Evolutionary conservation across 1,140 invertebrate genomes (phyloP).

Genomic region (Eupristina koningsbergeri): DNA sequence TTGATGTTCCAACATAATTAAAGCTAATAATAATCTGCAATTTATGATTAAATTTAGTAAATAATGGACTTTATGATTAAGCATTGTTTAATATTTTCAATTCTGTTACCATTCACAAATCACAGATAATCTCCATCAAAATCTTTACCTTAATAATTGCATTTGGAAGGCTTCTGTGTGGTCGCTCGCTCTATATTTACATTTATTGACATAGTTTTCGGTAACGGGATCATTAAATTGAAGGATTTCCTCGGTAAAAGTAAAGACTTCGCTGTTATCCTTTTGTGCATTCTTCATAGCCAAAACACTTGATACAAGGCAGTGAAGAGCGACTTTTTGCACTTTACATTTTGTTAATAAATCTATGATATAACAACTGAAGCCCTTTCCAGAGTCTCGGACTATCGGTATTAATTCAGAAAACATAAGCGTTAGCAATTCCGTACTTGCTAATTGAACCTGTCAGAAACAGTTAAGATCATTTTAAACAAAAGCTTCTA

Average conservation of each 20-base stretch:
- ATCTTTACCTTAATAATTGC: constrained; percentile 78
- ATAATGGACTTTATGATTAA: background rate
- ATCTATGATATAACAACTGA: constrained; percentile 88
- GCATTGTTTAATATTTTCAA: background rate
- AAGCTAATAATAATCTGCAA: constrained; percentile 78
- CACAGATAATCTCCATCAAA: background rate
- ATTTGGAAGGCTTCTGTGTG: constrained; percentile 86
- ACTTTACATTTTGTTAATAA: constrained; percentile 87
- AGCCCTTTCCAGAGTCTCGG: constrained; percentile 85
- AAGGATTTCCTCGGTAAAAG: constrained; percentile 88
- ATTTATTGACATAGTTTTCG: constrained; percentile 72
- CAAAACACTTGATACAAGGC: constrained; percentile 85
- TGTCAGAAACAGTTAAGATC: constrained; percentile 66
- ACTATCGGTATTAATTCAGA: constrained; percentile 86
- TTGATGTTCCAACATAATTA: constrained; percentile 86
- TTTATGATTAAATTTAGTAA: constrained; percentile 33
- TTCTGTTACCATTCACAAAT: background rate
- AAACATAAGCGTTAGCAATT: constrained; percentile 85
- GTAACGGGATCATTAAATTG: constrained; percentile 84
- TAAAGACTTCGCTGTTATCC: constrained; percentile 74
- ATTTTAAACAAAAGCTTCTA: background rate
- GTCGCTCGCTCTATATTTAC: constrained; percentile 76
- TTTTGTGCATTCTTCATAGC: constrained; percentile 74
- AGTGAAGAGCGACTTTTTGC: constrained; percentile 91
- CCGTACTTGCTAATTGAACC: constrained; percentile 84